Conservation (phyloP, 2,888 invertebrate species). For the Phalera bucephala region DNA sequence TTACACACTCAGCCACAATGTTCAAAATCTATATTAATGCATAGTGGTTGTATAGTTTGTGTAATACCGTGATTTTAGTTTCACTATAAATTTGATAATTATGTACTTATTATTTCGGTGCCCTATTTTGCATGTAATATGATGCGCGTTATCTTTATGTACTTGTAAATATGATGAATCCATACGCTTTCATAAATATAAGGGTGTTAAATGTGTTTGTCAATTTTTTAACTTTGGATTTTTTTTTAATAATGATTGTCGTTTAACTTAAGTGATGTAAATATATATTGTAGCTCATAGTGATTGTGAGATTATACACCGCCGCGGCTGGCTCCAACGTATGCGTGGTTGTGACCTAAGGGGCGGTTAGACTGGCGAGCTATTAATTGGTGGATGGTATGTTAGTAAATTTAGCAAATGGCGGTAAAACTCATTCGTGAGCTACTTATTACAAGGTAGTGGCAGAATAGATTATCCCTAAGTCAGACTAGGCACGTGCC, state of each 20-base stretch:
- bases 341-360: conserved; percentile 56
- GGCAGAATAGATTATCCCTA: no score
- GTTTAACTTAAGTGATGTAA: conserved; percentile 62
- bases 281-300: conserved; percentile 54
- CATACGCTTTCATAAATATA: conserved; percentile 81
- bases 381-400: no score
- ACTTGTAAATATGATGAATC: conserved; percentile 80
- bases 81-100: conserved; percentile 33
- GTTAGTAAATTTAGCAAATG: no score
- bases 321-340: conserved; percentile 36
- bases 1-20: background rate
- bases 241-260: conserved; percentile 54
- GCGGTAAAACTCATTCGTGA: no score
- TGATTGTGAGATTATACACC: conserved; percentile 65
- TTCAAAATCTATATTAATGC: no score
- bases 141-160: conserved; percentile 61
- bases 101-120: conserved; percentile 74
- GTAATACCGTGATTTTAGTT: conserved; percentile 34
- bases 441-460: no score
- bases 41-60: conserved; percentile 20
- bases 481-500: no score
- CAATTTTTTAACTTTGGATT: conserved; percentile 76
- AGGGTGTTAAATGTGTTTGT: conserved; percentile 80
- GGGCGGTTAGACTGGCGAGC: no score
- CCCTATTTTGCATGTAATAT: conserved; percentile 72